Conservation (phyloP, 2,113 vertebrate species). For the Glaucidium brasilianum region DNA sequence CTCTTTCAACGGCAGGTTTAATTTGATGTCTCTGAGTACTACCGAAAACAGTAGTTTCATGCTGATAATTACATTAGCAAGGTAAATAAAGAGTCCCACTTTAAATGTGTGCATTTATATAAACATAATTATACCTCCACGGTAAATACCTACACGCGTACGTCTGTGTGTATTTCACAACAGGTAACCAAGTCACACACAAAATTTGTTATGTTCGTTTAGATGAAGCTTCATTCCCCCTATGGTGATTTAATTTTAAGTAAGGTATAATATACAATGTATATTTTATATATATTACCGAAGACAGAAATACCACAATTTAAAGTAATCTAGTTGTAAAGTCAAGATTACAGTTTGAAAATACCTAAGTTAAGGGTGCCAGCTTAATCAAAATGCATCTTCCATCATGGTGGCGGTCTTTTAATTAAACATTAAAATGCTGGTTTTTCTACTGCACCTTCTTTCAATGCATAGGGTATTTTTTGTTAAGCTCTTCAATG, state of each 20-base stretch:
- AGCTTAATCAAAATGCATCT: not conserved
- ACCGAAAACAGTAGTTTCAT: not conserved
- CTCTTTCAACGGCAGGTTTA: not conserved
- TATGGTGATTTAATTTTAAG: not conserved
- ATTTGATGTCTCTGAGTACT: not conserved
- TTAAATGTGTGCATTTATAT: not conserved
- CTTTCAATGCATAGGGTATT: not conserved
- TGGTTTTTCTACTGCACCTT: not conserved
- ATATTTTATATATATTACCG: not conserved
- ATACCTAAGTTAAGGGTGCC: not conserved
- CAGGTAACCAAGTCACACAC: not conserved
- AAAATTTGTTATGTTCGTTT: not conserved
- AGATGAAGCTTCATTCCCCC: not conserved
- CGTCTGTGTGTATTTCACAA: not conserved
- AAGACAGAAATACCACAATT: not conserved
- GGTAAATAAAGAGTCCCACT: not conserved
- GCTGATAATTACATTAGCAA: not conserved
- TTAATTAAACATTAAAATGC: not conserved
- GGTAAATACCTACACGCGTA: accelerated
- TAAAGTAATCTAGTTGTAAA: not conserved
- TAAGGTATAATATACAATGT: not conserved
- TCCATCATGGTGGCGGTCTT: not conserved
- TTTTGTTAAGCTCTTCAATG: not conserved
- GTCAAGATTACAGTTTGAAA: not conserved
- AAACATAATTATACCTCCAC: not conserved